Evolutionary conservation across 2,888 invertebrate genomes (phyloP).

Genomic region (Drosophila prolongata): DNA sequence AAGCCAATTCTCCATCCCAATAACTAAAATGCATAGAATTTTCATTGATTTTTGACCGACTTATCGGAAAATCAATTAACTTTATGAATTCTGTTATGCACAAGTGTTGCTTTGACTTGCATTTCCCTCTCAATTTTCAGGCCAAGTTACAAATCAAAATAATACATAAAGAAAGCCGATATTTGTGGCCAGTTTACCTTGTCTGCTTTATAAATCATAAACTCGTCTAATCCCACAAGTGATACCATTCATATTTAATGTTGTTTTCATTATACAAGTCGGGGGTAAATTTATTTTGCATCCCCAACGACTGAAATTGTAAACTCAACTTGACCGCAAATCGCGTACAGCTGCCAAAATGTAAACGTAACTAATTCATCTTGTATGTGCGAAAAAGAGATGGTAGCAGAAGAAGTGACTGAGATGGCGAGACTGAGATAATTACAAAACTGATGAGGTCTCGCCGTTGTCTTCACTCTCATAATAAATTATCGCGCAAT

Average conservation of each 20-base stretch:
- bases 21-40: neutral
- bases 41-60: conserved; percentile 7
- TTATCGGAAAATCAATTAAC: conserved; percentile 57
- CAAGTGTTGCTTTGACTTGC: conserved; percentile 16
- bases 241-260: conserved; percentile 21
- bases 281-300: conserved; percentile 25
- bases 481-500: conserved; percentile 60
- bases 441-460: conserved; percentile 34
- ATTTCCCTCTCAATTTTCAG: conserved; percentile 4
- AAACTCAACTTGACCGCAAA: conserved; percentile 59
- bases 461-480: conserved; percentile 13
- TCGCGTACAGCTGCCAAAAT: conserved; percentile 58
- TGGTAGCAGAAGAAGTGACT: neutral
- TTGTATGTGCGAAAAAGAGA: conserved; percentile 15
- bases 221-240: conserved; percentile 13
- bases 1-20: neutral
- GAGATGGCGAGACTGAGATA: conserved; percentile 26
- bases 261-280: conserved; percentile 17
- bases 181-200: conserved; percentile 3
- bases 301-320: conserved; percentile 10
- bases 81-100: conserved; percentile 64
- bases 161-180: neutral
- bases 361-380: conserved; percentile 59
- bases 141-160: conserved; percentile 1
- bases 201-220: conserved; percentile 21